These are phyloP conservation scores for Ophthalmolycus amberensis DNA, from an alignment of 2,113 vertebrate genomes.

Conservation along the genomic window DNA sequence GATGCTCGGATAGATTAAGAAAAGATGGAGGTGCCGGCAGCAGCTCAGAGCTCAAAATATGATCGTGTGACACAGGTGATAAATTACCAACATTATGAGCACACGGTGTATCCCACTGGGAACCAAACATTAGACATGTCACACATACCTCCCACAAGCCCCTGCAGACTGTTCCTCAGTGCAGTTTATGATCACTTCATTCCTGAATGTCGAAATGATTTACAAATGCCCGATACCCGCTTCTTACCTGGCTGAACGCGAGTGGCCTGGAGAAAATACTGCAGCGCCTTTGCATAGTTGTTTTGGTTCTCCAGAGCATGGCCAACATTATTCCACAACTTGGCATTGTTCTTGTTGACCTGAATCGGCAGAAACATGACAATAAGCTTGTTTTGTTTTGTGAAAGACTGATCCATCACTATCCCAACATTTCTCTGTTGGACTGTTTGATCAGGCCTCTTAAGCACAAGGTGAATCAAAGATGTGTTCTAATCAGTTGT, in stretches of 20 bases:
- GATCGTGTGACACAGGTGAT: neutral
- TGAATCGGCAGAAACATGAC: constrained; percentile 59
- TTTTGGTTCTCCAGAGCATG: constrained; percentile 98
- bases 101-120: too few relatives aligned
- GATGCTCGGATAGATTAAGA: too few relatives aligned
- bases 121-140: neutral
- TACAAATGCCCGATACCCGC: neutral
- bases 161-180: neutral
- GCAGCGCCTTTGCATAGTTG: constrained; percentile 91
- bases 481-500: neutral
- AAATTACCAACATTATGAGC: neutral
- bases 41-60: neutral
- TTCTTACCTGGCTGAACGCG: constrained; percentile 95
- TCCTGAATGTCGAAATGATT: neutral
- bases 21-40: too few relatives aligned
- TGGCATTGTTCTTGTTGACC: constrained; percentile 99
- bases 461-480: neutral
- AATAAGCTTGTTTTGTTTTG: neutral
- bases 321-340: constrained; percentile 98
- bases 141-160: neutral
- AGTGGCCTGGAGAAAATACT: constrained; percentile 95
- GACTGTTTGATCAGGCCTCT: neutral
- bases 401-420: neutral
- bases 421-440: neutral
- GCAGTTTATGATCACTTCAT: neutral